phyloP scores from a whole-genome alignment of 1,140 invertebrate genomes.

The Atta texana region DNA sequence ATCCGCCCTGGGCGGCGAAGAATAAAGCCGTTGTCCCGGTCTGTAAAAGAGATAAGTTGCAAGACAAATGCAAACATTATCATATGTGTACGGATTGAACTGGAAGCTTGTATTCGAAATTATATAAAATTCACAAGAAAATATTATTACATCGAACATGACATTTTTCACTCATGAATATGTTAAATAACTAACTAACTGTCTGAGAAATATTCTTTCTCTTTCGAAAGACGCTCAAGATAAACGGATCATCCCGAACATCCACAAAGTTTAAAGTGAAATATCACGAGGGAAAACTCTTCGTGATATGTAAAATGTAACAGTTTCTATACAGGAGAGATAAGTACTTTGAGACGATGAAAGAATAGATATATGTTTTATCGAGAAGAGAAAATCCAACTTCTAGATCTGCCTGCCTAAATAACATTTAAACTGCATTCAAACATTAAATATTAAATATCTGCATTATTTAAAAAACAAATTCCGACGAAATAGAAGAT shows the following conservation, averaged over 20 bases:
- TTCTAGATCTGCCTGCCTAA: background rate
- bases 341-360: background rate
- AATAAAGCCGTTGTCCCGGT: conserved; percentile 96
- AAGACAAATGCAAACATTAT: conserved; percentile 68
- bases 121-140: too few relatives aligned
- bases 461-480: background rate
- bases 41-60: conserved; percentile 83
- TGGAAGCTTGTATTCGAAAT: too few relatives aligned
- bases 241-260: background rate
- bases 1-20: conserved; percentile 96
- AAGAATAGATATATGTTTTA: conserved; percentile 1
- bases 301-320: conserved; percentile 5
- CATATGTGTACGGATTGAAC: background rate
- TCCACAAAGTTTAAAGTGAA: background rate
- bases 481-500: background rate
- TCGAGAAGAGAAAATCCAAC: background rate
- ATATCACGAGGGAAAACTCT: background rate
- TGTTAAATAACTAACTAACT: too few relatives aligned
- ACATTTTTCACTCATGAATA: too few relatives aligned
- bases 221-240: background rate
- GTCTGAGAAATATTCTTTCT: background rate
- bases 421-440: background rate
- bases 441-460: background rate
- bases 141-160: too few relatives aligned
- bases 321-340: conserved; percentile 6